These are phyloP conservation scores for Telmatochromis bifrenatus DNA, from an alignment of 2,113 vertebrate species.

Conservation along the genomic window DNA sequence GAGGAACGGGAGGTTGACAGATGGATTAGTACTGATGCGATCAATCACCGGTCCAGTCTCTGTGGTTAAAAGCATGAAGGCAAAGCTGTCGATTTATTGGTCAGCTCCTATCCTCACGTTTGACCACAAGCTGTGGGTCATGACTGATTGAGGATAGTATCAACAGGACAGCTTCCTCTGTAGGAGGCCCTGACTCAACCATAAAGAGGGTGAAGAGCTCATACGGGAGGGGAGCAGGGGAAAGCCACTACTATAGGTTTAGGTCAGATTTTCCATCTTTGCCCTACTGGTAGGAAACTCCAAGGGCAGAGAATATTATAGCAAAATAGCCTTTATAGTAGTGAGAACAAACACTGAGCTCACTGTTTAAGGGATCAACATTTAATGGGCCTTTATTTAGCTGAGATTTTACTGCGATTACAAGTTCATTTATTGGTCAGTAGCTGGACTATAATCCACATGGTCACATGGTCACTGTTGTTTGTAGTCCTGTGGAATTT, in stretches of 20 bases:
- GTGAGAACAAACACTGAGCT: rapidly evolving
- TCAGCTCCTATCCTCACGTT: background rate
- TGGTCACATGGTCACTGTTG: background rate
- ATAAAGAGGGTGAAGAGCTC: background rate
- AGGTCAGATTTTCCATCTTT: rapidly evolving
- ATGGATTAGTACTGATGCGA: background rate
- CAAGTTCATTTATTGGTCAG: background rate
- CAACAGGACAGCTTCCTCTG: background rate
- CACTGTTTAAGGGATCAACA: background rate
- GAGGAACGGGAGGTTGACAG: background rate
- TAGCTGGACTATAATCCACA: background rate
- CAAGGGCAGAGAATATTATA: background rate
- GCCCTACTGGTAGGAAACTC: background rate
- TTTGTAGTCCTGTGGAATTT: background rate
- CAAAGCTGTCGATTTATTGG: background rate
- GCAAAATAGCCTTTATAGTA: background rate
- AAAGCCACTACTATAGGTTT: background rate
- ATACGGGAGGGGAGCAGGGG: background rate
- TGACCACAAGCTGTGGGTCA: background rate
- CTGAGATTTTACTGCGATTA: rapidly evolving
- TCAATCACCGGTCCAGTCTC: background rate
- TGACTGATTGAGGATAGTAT: background rate
- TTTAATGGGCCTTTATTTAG: background rate
- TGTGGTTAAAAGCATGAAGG: background rate
- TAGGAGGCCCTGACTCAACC: rapidly evolving